Percentiles rank a stretch among this genome's conserved stretches.
Conservation (phyloP, 2,888 invertebrate species). For the Agelastica alni region DNA sequence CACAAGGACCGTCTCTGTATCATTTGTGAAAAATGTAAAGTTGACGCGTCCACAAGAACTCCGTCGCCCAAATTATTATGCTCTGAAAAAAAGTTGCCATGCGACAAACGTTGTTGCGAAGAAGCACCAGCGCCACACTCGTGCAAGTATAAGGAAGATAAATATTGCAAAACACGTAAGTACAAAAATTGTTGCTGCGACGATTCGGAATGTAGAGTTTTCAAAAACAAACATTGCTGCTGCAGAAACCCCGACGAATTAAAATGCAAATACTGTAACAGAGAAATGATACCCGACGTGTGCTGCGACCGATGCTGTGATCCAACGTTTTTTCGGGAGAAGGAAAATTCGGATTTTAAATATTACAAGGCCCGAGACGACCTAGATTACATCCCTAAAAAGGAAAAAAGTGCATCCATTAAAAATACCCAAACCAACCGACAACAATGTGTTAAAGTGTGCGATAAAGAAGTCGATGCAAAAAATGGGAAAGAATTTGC, state of each 20-base stretch:
- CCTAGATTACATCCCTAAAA: slow-evolving; percentile 1
- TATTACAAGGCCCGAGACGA: neutral
- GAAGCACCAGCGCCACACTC: neutral
- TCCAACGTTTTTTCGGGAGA: neutral
- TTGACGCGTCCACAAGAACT: neutral
- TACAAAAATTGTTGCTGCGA: too few relatives aligned
- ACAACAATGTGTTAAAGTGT: neutral
- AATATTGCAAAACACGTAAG: too few relatives aligned
- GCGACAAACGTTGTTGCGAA: too few relatives aligned
- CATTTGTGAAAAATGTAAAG: slow-evolving; percentile 1
- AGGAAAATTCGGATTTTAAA: neutral
- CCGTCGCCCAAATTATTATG: neutral
- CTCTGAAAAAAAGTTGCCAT: neutral
- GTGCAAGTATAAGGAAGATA: neutral
- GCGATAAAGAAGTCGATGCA: neutral
- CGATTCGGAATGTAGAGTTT: neutral
- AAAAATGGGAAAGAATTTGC: neutral
- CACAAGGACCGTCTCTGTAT: neutral
- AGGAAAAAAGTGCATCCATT: too few relatives aligned
- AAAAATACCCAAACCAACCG: neutral
- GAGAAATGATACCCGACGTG: neutral
- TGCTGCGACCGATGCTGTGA: neutral
- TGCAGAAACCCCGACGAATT: neutral
- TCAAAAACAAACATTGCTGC: neutral
- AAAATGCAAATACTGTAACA: neutral